Conservation (phyloP, 2,113 vertebrate species). For the Sminthopsis crassicaudata region DNA sequence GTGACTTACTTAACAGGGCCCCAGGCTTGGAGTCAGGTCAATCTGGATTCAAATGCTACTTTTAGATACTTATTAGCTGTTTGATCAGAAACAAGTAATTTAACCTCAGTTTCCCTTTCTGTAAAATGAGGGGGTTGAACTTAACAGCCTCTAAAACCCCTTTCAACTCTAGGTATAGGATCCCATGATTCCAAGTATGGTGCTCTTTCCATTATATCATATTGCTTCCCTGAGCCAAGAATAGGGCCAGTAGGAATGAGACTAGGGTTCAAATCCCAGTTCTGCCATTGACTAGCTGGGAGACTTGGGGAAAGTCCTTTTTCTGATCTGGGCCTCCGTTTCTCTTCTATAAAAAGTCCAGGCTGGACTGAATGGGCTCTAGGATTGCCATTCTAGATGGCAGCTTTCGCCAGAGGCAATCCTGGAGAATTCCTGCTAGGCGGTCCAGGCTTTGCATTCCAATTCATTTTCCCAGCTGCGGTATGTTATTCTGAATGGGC, state of each 20-base stretch:
- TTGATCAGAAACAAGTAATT: background rate
- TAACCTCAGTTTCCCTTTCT: background rate
- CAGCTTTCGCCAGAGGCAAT: background rate
- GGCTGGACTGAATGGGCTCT: background rate
- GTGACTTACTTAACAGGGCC: background rate
- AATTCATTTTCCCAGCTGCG: background rate
- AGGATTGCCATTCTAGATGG: background rate
- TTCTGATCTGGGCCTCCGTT: background rate
- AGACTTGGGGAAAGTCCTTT: background rate
- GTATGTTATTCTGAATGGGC: background rate
- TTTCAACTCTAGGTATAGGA: background rate
- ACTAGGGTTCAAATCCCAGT: background rate
- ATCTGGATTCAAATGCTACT: background rate
- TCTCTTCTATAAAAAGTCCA: background rate
- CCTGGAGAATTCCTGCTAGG: background rate
- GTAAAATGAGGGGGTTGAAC: background rate
- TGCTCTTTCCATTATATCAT: background rate
- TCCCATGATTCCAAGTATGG: background rate
- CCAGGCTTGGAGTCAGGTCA: background rate
- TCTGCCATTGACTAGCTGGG: background rate
- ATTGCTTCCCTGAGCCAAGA: background rate
- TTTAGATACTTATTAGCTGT: background rate
- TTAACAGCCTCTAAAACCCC: background rate
- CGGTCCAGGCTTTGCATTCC: background rate
- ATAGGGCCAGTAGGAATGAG: background rate